Percentiles rank a stretch among this genome's conserved stretches.
These are phyloP conservation scores for Merodon equestris DNA, from an alignment of 2,888 invertebrate genomes.

Conservation along the genomic window DNA sequence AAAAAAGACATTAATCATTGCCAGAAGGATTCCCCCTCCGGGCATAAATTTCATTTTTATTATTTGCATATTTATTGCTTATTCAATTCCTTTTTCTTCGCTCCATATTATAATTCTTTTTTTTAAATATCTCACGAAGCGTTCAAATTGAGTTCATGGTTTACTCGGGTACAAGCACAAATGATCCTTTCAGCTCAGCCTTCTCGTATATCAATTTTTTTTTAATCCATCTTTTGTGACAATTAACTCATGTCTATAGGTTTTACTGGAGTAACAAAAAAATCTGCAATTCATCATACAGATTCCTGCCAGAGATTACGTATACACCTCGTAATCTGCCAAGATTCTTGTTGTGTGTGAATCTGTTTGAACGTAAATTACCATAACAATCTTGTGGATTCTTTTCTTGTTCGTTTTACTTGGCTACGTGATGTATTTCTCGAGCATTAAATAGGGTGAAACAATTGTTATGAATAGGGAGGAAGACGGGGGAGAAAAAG, in stretches of 20 bases:
- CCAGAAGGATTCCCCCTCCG: neutral
- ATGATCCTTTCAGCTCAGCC: neutral
- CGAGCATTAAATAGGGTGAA: slow-evolving; percentile 52
- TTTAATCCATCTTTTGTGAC: slow-evolving; percentile 43
- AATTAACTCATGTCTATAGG: slow-evolving; percentile 25
- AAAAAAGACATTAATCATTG: slow-evolving; percentile 22
- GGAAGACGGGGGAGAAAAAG: neutral
- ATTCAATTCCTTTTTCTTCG: neutral
- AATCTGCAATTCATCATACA: slow-evolving; percentile 41
- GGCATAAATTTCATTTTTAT: slow-evolving; percentile 1
- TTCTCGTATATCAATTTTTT: too few relatives aligned
- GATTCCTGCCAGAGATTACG: slow-evolving; percentile 29
- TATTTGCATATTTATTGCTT: slow-evolving; percentile 26
- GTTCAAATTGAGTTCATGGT: slow-evolving; percentile 3
- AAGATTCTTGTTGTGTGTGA: slow-evolving; percentile 23
- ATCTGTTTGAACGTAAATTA: slow-evolving; percentile 46
- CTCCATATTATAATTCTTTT: too few relatives aligned
- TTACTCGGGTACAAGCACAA: neutral
- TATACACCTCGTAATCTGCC: slow-evolving; percentile 40
- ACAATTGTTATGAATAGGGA: slow-evolving; percentile 33
- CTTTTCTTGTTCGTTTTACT: slow-evolving; percentile 12
- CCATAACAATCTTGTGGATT: slow-evolving; percentile 49
- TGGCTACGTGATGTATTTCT: slow-evolving; percentile 15
- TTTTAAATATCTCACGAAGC: slow-evolving; percentile 7
- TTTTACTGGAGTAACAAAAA: neutral